phyloP scores from a whole-genome alignment of 1,140 invertebrate genomes.

The Bombus fervidus region DNA sequence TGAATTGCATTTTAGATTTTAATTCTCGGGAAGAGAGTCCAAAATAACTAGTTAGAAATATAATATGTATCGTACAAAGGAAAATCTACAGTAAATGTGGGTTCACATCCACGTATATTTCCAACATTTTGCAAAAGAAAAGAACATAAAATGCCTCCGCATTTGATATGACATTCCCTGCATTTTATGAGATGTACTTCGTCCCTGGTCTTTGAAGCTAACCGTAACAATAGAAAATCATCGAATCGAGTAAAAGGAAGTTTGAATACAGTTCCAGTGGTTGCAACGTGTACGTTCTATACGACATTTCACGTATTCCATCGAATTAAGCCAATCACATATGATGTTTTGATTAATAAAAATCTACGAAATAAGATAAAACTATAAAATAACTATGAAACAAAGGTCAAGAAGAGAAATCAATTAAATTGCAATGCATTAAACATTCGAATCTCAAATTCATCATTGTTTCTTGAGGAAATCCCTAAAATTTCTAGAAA shows the following conservation, averaged over 20 bases:
- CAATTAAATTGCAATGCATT: too few species aligned
- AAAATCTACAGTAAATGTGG: neutral
- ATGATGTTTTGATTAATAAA: neutral
- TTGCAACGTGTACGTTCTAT: neutral
- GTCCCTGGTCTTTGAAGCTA: slow-evolving; percentile 3
- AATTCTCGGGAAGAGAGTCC: neutral
- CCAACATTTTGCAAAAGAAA: slow-evolving; percentile 5
- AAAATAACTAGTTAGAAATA: neutral
- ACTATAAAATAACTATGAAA: too few species aligned
- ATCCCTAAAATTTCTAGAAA: too few species aligned
- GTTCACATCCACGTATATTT: neutral
- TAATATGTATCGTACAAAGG: neutral
- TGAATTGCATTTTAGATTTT: neutral
- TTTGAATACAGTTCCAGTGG: neutral
- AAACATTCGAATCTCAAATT: too few species aligned
- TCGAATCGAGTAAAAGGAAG: neutral
- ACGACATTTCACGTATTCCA: neutral
- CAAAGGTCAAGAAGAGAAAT: too few species aligned
- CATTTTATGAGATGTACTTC: slow-evolving; percentile 2
- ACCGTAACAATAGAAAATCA: slow-evolving; percentile 9
- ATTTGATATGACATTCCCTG: slow-evolving; percentile 2
- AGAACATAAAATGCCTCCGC: neutral
- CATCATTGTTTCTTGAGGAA: too few species aligned
- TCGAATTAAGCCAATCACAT: neutral
- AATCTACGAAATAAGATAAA: too few species aligned